Conservation (phyloP, 2,797 vertebrate species). For the Emys orbicularis region DNA sequence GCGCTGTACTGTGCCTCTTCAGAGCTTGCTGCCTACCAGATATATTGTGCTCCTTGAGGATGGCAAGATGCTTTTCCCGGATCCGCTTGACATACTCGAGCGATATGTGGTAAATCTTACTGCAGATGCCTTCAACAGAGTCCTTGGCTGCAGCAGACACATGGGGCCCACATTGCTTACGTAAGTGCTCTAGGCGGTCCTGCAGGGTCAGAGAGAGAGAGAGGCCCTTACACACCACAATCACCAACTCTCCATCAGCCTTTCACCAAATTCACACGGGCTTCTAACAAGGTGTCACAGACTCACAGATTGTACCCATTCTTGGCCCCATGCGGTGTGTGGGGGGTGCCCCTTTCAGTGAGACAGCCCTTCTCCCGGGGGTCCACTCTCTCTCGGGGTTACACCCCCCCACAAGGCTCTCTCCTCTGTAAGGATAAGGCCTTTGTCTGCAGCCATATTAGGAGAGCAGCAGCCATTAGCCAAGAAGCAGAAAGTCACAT, state of each 20-base stretch:
- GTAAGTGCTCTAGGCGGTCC: constrained; percentile 97
- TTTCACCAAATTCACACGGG: fast-evolving
- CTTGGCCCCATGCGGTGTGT: too few relatives aligned
- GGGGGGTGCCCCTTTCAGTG: too few relatives aligned
- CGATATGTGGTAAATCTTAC: constrained; percentile 98
- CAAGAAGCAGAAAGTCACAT: too few relatives aligned
- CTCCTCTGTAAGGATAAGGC: neutral
- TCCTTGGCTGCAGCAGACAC: constrained; percentile 95
- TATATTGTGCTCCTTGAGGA: constrained; percentile 93
- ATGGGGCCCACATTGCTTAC: constrained; percentile 95
- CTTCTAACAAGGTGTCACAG: neutral
- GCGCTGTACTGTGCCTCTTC: neutral
- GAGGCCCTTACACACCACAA: neutral
- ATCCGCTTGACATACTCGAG: constrained; percentile 94
- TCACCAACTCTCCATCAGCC: fast-evolving
- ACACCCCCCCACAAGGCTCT: neutral
- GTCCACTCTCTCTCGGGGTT: too few relatives aligned
- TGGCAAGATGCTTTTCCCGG: constrained; percentile 90
- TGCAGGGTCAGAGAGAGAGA: constrained; percentile 61
- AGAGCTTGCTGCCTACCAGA: constrained; percentile 79
- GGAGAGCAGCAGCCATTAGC: too few relatives aligned
- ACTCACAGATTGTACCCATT: too few relatives aligned
- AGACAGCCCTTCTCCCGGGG: too few relatives aligned
- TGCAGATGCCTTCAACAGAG: constrained; percentile 98
- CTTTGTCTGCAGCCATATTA: too few relatives aligned